Evolutionary conservation across 2,113 vertebrate genomes (phyloP).

Genomic region (Martes martes): DNA sequence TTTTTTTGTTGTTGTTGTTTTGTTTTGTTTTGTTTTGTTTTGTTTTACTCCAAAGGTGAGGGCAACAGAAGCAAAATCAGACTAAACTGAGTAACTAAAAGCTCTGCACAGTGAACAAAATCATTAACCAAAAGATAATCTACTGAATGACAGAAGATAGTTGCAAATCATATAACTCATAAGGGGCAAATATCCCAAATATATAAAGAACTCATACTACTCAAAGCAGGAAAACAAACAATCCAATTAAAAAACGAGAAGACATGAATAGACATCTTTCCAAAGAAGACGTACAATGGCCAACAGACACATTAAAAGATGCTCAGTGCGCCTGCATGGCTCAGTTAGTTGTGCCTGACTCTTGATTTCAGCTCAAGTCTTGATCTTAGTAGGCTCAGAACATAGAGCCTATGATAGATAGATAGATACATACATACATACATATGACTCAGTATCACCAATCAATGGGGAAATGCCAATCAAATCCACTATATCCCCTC

Average conservation of each 20-base stretch:
- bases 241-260: background rate
- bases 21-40: no score
- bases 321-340: rapidly evolving
- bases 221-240: background rate
- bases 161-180: background rate
- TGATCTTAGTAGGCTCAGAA: background rate
- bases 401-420: background rate
- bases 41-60: background rate
- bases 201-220: background rate
- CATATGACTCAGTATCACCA: background rate
- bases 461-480: background rate
- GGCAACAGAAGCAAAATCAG: background rate
- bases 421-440: no score
- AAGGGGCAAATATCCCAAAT: background rate
- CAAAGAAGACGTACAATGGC: background rate
- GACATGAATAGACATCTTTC: background rate
- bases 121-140: background rate
- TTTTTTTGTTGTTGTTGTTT: no score
- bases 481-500: background rate
- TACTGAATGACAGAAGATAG: background rate
- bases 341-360: background rate
- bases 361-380: background rate
- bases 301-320: background rate
- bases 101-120: background rate
- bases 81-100: background rate